Evolutionary conservation across 2,888 invertebrate genomes (phyloP).

Genomic region (Dichetophora obliterata): DNA sequence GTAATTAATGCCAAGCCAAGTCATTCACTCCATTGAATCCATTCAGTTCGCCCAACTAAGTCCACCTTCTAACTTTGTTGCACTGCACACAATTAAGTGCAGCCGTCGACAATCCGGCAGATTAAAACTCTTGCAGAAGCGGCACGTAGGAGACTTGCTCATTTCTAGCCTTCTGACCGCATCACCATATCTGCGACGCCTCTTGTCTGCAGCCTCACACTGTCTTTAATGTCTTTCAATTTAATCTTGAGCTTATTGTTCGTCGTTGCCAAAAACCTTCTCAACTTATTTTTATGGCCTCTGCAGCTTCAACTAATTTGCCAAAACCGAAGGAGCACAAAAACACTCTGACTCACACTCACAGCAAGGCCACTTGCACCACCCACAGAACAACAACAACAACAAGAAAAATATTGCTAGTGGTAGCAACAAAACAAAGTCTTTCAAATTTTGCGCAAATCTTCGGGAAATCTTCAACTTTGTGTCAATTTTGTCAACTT

Average conservation of each 20-base stretch:
- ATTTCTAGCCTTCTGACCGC: too few species aligned
- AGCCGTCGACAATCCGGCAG: slow-evolving; percentile 20
- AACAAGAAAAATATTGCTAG: neutral
- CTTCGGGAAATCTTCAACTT: slow-evolving; percentile 37
- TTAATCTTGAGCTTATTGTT: slow-evolving; percentile 31
- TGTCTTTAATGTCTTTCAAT: neutral
- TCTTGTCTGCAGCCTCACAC: neutral
- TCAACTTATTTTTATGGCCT: slow-evolving; percentile 31
- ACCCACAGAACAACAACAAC: neutral
- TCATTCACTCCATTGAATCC: neutral
- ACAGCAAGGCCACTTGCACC: neutral
- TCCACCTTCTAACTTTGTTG: slow-evolving; percentile 14
- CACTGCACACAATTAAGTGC: slow-evolving; percentile 34
- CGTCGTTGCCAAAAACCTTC: neutral
- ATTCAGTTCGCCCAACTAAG: neutral
- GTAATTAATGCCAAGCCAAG: slow-evolving; percentile 33
- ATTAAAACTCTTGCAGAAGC: neutral
- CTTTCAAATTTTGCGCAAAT: slow-evolving; percentile 34
- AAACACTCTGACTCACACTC: neutral
- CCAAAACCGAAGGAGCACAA: neutral
- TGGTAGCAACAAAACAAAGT: slow-evolving; percentile 1
- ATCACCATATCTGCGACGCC: neutral
- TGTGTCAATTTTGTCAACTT: slow-evolving; percentile 40
- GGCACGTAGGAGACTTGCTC: too few species aligned
- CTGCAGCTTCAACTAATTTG: slow-evolving; percentile 28